Percentiles rank a stretch among this genome's conserved stretches.
Evolutionary conservation across 2,888 invertebrate species (phyloP).

Genomic region (Blomia tropicalis): DNA sequence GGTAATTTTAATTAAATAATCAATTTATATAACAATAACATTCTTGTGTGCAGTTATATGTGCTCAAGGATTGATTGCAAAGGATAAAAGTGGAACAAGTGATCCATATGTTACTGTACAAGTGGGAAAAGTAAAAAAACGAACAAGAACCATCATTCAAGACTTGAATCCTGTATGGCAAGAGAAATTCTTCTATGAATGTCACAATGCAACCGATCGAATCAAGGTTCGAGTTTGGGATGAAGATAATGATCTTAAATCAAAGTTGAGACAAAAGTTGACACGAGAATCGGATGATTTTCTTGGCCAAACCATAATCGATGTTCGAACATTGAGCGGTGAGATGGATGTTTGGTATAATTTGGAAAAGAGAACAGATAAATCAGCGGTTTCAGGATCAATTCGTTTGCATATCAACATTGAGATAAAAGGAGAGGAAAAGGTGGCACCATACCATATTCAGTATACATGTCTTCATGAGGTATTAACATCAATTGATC

Average conservation of each 20-base stretch:
- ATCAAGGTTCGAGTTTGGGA: conserved; percentile 99
- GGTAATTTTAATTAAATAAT: background rate
- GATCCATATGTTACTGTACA: conserved; percentile 99
- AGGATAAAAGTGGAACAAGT: conserved; percentile 98
- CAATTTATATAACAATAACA: background rate
- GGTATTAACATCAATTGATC: too few species aligned
- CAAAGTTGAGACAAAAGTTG: conserved; percentile 86
- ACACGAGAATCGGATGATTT: conserved; percentile 99
- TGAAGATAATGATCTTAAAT: conserved; percentile 98
- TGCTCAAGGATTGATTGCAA: conserved; percentile 98
- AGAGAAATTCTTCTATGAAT: conserved; percentile 99
- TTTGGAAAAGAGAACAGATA: conserved; percentile 95
- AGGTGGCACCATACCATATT: conserved; percentile 95
- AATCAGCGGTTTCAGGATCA: conserved; percentile 98
- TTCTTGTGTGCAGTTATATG: conserved; percentile 75
- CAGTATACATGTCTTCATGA: conserved; percentile 99
- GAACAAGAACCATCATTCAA: conserved; percentile 97
- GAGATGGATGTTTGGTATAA: conserved; percentile 99
- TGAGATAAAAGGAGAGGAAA: conserved; percentile 99
- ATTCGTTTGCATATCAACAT: conserved; percentile 97
- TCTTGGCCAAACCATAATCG: conserved; percentile 97
- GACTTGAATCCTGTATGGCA: conserved; percentile 99
- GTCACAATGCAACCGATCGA: conserved; percentile 98
- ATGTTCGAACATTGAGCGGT: conserved; percentile 85
- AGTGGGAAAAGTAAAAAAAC: conserved; percentile 97